Conservation (phyloP, 2,888 invertebrate genomes). For the Diarsia rubi region DNA sequence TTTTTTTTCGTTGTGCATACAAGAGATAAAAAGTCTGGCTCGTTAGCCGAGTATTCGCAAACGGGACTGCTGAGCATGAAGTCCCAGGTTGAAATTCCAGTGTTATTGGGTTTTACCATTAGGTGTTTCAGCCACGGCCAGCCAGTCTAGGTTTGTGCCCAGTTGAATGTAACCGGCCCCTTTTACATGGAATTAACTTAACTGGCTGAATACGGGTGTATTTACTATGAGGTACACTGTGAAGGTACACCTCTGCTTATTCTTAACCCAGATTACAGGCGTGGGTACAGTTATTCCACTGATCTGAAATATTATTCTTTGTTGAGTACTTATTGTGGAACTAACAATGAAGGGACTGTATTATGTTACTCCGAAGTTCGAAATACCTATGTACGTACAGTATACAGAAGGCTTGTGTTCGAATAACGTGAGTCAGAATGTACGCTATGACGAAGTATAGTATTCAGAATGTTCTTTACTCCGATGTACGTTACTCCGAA, state of each 20-base stretch:
- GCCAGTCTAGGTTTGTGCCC: background rate
- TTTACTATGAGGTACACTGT: background rate
- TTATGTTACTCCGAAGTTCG: too few relatives aligned
- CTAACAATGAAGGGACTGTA: background rate
- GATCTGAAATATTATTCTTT: conserved; percentile 10
- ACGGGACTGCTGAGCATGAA: background rate
- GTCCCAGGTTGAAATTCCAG: background rate
- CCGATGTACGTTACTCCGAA: too few relatives aligned
- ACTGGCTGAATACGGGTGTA: background rate
- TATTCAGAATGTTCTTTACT: too few relatives aligned
- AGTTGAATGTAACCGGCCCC: background rate
- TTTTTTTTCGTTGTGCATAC: background rate
- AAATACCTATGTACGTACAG: too few relatives aligned
- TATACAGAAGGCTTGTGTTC: too few relatives aligned
- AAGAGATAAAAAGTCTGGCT: conserved; percentile 2
- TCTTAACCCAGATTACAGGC: background rate
- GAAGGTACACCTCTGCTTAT: background rate
- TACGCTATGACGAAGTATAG: too few relatives aligned
- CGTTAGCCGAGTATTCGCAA: background rate
- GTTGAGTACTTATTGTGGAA: background rate
- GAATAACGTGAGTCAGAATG: too few relatives aligned
- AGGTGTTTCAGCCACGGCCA: background rate
- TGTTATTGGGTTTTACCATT: background rate
- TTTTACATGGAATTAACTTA: background rate
- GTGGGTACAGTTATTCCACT: background rate